These are phyloP conservation scores for Drosophila sproati DNA, from an alignment of 1,140 invertebrate species.

Conservation along the genomic window DNA sequence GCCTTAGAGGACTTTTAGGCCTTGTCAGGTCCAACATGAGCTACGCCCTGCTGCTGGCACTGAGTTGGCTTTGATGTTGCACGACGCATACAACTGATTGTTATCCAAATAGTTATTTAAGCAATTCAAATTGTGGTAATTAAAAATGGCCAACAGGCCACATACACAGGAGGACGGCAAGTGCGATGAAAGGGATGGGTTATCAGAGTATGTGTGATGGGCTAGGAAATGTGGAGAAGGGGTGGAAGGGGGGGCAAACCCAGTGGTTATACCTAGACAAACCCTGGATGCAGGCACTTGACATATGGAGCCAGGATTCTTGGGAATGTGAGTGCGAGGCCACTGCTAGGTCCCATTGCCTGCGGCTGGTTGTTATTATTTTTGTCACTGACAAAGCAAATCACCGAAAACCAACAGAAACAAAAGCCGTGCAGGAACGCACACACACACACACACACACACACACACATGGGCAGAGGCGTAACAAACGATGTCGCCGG, in stretches of 20 bases:
- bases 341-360: constrained; percentile 52
- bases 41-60: constrained; percentile 6
- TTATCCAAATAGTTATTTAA: constrained; percentile 80
- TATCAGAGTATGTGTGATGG: background rate
- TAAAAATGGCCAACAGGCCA: constrained; percentile 69
- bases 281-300: constrained; percentile 57
- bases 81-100: constrained; percentile 56
- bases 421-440: constrained; percentile 24
- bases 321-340: constrained; percentile 28
- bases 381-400: constrained; percentile 82
- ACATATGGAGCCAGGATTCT: constrained; percentile 64
- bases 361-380: constrained; percentile 79
- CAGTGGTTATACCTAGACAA: constrained; percentile 39
- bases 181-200: background rate
- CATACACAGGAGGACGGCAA: background rate
- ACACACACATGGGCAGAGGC: constrained; percentile 20
- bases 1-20: background rate
- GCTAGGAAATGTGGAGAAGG: background rate
- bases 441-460: constrained; percentile 19
- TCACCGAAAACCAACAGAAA: constrained; percentile 81
- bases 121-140: constrained; percentile 83
- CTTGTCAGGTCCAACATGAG: constrained; percentile 9
- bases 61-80: constrained; percentile 47
- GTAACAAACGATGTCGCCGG: constrained; percentile 68
- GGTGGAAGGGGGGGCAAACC: background rate